Base-by-base conservation (phyloP, 2,888 invertebrate genomes). In the Neoitamus cyanurus region DNA sequence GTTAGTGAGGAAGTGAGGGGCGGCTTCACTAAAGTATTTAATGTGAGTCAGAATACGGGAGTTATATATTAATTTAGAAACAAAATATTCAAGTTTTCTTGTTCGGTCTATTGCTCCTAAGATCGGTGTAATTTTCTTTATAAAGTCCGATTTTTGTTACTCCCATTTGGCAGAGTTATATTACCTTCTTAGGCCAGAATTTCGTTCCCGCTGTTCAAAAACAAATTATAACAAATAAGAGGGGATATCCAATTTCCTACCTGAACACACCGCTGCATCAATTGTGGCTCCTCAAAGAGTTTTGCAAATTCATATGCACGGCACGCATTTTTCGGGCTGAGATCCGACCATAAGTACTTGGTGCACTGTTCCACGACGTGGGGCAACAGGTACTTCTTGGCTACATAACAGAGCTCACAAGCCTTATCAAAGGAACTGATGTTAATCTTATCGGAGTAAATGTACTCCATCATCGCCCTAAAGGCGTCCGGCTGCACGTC, bases 401-500 rank as follows among this genome's bases (percentile, higher is more conserved):
- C 97, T 83, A 95, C 96, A 90, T 97, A 97, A 89, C 97, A 97
- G 42, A 97, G 90, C 88, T 97, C 97, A 89, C 96, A 97, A 0
- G 96, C 97, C 89, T 96, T 95, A 88, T 97, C 97, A 89, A 97
- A 96, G 0, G 96, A 96, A 85, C 94, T 94, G 9, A 97, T 93
- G 87, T 95, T 95, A 48, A 97, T 95, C 87, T 94, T 94, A 88
- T 97, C 96, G 6, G 96, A 96, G 88, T 97, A 97, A 84, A 97
- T 96, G 88, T 97, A 96, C 93, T 96, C 95, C 34, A 97, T 90
- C 87, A 97, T 92, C 2, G 96, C 95, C 90, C 94, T 95, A 88
- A 97, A 97, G 0, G 97, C 96, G 87, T 97, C 96, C 3, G 97
- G 96, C 89, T 96, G 96, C 1, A 97, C 96, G 90, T 97, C 97